These are phyloP conservation scores for Malacosoma neustria DNA, from an alignment of 2,888 invertebrate genomes.

Conservation along the genomic window DNA sequence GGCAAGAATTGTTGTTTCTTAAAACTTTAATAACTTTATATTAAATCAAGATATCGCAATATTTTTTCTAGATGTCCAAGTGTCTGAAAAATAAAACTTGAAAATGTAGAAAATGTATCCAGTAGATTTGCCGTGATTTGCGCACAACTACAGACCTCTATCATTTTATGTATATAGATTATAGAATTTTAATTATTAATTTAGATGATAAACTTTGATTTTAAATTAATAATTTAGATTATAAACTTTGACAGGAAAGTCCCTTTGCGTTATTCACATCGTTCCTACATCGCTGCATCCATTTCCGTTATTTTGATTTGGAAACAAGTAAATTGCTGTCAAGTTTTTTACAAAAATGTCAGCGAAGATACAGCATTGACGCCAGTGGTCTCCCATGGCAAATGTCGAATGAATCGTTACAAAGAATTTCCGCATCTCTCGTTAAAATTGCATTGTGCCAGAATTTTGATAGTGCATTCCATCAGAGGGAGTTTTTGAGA, in stretches of 20 bases:
- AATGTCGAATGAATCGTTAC: slow-evolving; percentile 69
- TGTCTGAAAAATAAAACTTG: too few relatives aligned
- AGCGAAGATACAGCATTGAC: slow-evolving; percentile 52
- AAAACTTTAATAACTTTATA: too few relatives aligned
- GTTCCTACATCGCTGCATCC: slow-evolving; percentile 72
- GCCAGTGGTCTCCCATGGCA: slow-evolving; percentile 39
- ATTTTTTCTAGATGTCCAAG: too few relatives aligned
- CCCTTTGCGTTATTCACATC: slow-evolving; percentile 75
- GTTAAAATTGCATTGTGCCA: slow-evolving; percentile 76
- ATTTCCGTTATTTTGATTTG: slow-evolving; percentile 57
- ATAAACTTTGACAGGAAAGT: slow-evolving; percentile 70
- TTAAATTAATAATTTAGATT: too few relatives aligned
- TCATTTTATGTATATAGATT: too few relatives aligned
- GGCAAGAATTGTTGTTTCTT: too few relatives aligned
- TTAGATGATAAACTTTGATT: too few relatives aligned
- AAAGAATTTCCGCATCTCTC: slow-evolving; percentile 72
- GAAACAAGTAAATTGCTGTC: slow-evolving; percentile 45
- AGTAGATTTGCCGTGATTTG: too few relatives aligned
- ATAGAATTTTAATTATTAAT: too few relatives aligned
- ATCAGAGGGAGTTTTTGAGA: slow-evolving; percentile 78
- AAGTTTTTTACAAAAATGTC: slow-evolving; percentile 47
- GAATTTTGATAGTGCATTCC: slow-evolving; percentile 77
- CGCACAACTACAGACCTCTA: too few relatives aligned
- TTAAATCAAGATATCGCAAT: too few relatives aligned
- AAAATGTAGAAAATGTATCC: too few relatives aligned